Percentiles rank a stretch among this genome's conserved stretches.
phyloP scores from a whole-genome alignment of 2,888 invertebrate genomes.

The Lithophane ornitopus region DNA sequence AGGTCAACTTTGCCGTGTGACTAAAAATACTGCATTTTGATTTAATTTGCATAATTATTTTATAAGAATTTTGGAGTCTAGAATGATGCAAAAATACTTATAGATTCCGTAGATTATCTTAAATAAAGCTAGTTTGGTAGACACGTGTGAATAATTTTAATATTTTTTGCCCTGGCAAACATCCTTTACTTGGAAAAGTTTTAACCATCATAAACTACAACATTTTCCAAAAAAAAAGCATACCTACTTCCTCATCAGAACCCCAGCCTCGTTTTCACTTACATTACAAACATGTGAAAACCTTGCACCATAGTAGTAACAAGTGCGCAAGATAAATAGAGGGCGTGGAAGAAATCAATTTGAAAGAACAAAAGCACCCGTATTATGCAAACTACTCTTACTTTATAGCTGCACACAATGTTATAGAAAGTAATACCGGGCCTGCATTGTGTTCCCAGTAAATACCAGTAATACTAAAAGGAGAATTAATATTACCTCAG shows the following conservation, averaged over 20 bases:
- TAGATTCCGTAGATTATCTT: background rate
- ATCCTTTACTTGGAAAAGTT: background rate
- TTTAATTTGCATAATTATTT: background rate
- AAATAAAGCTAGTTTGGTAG: background rate
- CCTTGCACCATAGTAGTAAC: constrained; percentile 29
- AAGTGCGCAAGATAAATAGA: constrained; percentile 49
- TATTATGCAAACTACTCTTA: constrained; percentile 54
- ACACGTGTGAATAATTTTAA: background rate
- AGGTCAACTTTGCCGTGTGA: background rate
- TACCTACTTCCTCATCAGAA: background rate
- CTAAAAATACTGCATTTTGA: background rate
- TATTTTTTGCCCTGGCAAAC: background rate
- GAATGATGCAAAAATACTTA: constrained; percentile 1
- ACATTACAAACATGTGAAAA: constrained; percentile 19
- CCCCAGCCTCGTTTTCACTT: constrained; percentile 27
- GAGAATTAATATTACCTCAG: constrained; percentile 56
- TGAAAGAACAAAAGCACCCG: constrained; percentile 28
- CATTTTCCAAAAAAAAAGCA: background rate
- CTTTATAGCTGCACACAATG: constrained; percentile 26
- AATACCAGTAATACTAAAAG: constrained; percentile 49
- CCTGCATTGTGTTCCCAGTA: constrained; percentile 47
- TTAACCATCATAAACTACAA: background rate
- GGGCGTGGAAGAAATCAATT: constrained; percentile 63
- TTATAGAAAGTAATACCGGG: constrained; percentile 47
- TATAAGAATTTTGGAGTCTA: background rate